A percentile compares a stretch with the other conserved stretches of the same genome.
phyloP scores from a whole-genome alignment of 2,797 vertebrate genomes.

The Steatocranus sp. region DNA sequence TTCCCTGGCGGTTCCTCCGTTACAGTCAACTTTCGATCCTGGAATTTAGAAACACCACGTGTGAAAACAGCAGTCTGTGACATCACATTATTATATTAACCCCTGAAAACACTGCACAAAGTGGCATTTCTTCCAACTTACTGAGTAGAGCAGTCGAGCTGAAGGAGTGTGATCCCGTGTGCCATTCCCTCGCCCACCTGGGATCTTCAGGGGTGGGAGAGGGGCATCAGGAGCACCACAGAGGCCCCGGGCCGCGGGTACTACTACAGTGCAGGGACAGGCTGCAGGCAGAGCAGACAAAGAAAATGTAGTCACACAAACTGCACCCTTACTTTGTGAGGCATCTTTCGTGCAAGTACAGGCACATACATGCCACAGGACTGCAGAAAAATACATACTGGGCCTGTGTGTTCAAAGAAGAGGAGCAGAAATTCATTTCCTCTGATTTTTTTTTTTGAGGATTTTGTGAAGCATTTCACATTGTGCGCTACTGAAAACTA shows the following conservation, averaged over 20 bases:
- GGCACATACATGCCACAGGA: neutral
- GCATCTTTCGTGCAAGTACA: neutral
- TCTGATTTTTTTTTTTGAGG: neutral
- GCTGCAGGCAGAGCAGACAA: slow-evolving; percentile 32
- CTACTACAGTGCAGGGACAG: slow-evolving; percentile 81
- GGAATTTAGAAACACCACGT: neutral
- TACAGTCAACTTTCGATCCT: slow-evolving; percentile 82
- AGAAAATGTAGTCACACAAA: neutral
- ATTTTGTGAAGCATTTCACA: neutral
- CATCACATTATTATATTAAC: neutral
- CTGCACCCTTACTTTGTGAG: neutral
- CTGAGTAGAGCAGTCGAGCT: slow-evolving; percentile 83
- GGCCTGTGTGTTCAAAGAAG: neutral
- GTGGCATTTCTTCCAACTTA: slow-evolving; percentile 42
- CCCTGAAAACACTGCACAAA: neutral
- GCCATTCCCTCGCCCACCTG: slow-evolving; percentile 99
- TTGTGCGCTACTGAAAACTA: neutral
- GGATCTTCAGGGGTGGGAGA: slow-evolving; percentile 99
- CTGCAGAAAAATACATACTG: neutral
- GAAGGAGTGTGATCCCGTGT: slow-evolving; percentile 99
- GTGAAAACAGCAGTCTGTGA: neutral
- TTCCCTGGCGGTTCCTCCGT: slow-evolving; percentile 79
- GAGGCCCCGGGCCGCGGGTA: slow-evolving; percentile 90
- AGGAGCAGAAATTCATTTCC: neutral
- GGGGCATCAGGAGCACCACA: slow-evolving; percentile 99